Conservation (phyloP, 2,888 invertebrate species). For the Dasysyrphus albostriatus region DNA sequence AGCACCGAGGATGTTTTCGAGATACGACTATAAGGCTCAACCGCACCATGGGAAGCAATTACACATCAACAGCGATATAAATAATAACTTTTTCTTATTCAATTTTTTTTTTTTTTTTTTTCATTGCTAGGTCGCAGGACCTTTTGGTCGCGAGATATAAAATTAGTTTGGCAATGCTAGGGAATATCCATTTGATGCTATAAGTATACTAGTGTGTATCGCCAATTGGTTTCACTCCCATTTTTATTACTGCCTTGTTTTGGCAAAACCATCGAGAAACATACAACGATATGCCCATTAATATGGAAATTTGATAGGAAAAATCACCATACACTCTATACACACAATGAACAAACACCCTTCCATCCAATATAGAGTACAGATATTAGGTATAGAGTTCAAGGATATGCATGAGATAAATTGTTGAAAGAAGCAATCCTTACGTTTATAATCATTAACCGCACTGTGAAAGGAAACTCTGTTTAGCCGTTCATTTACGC, state of each 20-base stretch:
- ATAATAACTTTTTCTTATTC: constrained; percentile 69
- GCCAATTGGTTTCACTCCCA: constrained; percentile 76
- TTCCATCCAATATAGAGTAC: constrained; percentile 3
- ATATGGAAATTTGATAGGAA: constrained; percentile 77
- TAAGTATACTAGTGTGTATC: constrained; percentile 40
- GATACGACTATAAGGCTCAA: constrained; percentile 8
- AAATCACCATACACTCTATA: constrained; percentile 62
- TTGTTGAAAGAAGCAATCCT: constrained; percentile 58
- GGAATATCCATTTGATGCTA: constrained; percentile 16
- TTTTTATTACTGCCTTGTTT: constrained; percentile 68
- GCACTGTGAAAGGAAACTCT: constrained; percentile 63
- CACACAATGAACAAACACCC: constrained; percentile 2
- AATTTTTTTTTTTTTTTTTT: constrained; percentile 14
- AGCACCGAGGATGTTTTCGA: not conserved
- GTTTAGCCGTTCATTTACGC: constrained; percentile 75
- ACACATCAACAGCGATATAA: constrained; percentile 74
- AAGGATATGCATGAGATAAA: constrained; percentile 40
- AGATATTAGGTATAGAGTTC: constrained; percentile 26
- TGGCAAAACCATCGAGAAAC: constrained; percentile 36
- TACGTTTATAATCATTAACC: constrained; percentile 74
- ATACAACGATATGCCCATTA: constrained; percentile 76
- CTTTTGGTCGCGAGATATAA: constrained; percentile 63
- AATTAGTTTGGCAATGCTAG: constrained; percentile 55
- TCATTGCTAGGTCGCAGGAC: constrained; percentile 46
- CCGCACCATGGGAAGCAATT: constrained; percentile 62